Evolutionary conservation across 23 tunicate species (phyloP).

Genomic region (Corella eumyota): DNA sequence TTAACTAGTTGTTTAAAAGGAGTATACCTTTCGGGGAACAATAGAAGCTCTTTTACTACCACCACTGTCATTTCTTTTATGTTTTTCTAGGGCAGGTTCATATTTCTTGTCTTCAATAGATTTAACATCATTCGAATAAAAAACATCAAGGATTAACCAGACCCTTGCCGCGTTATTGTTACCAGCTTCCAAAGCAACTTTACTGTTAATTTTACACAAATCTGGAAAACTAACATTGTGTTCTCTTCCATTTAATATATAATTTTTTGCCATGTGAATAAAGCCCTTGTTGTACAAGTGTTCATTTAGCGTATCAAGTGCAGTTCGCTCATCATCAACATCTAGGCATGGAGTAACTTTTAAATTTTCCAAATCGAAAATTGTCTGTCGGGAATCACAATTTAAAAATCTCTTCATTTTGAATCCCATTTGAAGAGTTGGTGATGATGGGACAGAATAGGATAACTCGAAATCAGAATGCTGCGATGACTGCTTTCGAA

Average conservation of each 20-base stretch:
- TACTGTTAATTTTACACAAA: slow-evolving; percentile 24
- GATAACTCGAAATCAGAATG: not conserved
- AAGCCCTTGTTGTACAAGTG: slow-evolving; percentile 15
- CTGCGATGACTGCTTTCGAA: slow-evolving; percentile 10
- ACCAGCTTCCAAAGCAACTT: slow-evolving; percentile 27
- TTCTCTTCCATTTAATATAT: slow-evolving; percentile 22
- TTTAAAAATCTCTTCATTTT: too few relatives aligned
- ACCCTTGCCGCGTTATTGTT: slow-evolving; percentile 13
- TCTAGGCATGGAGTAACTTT: not conserved
- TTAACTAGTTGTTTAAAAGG: too few relatives aligned
- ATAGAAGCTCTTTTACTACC: too few relatives aligned
- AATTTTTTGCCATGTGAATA: slow-evolving; percentile 19
- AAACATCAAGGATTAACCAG: slow-evolving; percentile 34
- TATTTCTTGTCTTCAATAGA: too few relatives aligned
- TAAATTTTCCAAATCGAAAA: not conserved
- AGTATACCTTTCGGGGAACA: too few relatives aligned
- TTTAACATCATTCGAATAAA: slow-evolving; percentile 14
- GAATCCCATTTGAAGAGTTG: too few relatives aligned
- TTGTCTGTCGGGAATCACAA: slow-evolving; percentile 5
- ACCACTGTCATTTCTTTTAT: too few relatives aligned
- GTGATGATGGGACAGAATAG: not conserved
- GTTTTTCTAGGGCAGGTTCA: too few relatives aligned
- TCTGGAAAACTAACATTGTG: slow-evolving; percentile 13
- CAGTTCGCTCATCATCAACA: slow-evolving; percentile 7
- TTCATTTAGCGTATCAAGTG: slow-evolving; percentile 5